Conservation (phyloP, 1,140 invertebrate genomes). For the Littorina saxatilis region DNA sequence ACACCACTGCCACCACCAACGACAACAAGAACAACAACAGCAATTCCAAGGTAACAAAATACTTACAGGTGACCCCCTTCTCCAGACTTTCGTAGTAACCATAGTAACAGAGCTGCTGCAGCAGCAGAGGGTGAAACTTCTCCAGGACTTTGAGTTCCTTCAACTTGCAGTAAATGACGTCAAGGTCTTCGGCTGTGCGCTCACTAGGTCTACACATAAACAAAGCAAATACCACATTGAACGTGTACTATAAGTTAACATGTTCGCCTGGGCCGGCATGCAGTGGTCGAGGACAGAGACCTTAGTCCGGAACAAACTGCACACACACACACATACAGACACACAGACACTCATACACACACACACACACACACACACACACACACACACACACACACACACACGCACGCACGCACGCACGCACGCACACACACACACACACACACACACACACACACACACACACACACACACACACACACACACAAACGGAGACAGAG, state of each 20-base stretch:
- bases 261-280: not conserved
- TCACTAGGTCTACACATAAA: constrained; percentile 81
- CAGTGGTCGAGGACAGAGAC: too few relatives aligned
- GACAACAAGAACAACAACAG: not conserved
- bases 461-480: not conserved
- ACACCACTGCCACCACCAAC: not conserved
- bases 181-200: constrained; percentile 83
- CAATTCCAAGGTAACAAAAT: too few relatives aligned
- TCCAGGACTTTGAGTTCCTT: constrained; percentile 80
- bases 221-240: too few relatives aligned
- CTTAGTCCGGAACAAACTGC: too few relatives aligned
- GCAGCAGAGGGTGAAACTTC: constrained; percentile 82
- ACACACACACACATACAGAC: not conserved
- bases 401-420: not conserved
- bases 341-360: not conserved
- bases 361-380: constrained; percentile 1
- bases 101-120: constrained; percentile 84
- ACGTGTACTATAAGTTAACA: too few relatives aligned
- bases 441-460: not conserved
- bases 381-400: not conserved
- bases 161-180: constrained; percentile 75
- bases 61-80: constrained; percentile 87
- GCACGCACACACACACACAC: not conserved
- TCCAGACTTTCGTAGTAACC: constrained; percentile 85
- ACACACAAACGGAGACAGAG: too few relatives aligned